Percentiles rank a stretch among this genome's conserved stretches.
Conservation (phyloP, 1,140 invertebrate genomes). For the Drosophila rufa region DNA sequence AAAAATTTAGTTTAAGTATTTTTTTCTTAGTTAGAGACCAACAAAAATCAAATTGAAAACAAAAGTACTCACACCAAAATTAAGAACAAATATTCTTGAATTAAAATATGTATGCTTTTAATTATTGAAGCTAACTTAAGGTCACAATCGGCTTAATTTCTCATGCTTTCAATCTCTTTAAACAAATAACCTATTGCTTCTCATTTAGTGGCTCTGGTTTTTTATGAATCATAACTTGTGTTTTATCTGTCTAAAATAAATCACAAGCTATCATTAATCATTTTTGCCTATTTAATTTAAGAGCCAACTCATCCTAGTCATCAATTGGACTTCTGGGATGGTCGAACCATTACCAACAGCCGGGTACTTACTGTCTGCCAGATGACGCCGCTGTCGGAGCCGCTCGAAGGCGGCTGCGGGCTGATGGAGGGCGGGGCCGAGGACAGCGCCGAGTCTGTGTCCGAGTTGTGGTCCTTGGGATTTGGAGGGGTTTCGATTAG, state of each 20-base stretch:
- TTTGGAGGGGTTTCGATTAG: constrained; percentile 1
- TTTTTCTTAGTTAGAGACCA: too few relatives aligned
- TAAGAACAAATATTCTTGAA: too few relatives aligned
- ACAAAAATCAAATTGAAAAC: too few relatives aligned
- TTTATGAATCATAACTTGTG: not conserved
- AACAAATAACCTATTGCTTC: not conserved
- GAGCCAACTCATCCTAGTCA: constrained; percentile 14
- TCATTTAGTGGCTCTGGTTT: not conserved
- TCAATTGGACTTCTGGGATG: constrained; percentile 2
- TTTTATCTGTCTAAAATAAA: constrained; percentile 9
- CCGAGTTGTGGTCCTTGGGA: constrained; percentile 74
- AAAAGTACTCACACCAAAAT: too few relatives aligned
- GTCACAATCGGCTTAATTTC: too few relatives aligned
- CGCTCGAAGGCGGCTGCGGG: constrained; percentile 80
- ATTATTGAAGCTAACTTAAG: too few relatives aligned
- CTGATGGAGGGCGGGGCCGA: constrained; percentile 84
- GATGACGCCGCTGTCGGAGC: constrained; percentile 78
- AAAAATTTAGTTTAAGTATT: too few relatives aligned
- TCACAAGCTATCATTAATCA: constrained; percentile 12
- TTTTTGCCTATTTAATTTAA: constrained; percentile 15
- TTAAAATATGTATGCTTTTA: not conserved
- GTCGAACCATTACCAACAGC: not conserved
- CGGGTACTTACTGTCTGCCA: constrained; percentile 82
- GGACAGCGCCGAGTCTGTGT: constrained; percentile 84
- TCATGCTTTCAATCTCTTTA: not conserved